Base-by-base conservation (phyloP, 2,888 invertebrate genomes). In the Tenthredo notha region DNA sequence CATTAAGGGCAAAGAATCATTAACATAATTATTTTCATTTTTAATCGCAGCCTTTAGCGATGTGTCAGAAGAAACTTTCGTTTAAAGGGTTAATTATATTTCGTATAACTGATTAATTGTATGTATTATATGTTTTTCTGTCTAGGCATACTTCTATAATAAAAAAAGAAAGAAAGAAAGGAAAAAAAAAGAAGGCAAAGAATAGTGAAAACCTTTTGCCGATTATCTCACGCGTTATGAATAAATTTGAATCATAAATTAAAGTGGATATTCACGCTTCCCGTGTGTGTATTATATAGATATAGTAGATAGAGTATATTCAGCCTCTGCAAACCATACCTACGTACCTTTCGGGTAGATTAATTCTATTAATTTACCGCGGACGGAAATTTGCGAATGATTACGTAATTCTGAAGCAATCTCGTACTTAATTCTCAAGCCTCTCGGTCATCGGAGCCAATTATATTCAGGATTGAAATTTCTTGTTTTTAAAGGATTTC, bases 211-310 rank as follows among this genome's bases (percentile, higher is more conserved):
- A 54, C n/a, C 33, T 61, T 25, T 33, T 67, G 67, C 67, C 67
- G 72, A 74, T 74, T 74, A 37, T 74, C 25, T 43, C 40, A 43
- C 43, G 21, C 72, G 72, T 43, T 74, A 21, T 21, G 72, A 74
- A 74, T 74, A 43, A 74, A 74, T 74, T 74, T 74, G 72, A 74
- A 74, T 74, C 43, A 74, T 74, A 74, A 74, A 74, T 74, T 43
- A 43, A 43, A 43, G 21, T 43, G 72, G 43, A 33, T 67, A 74
- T 74, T 74, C 72, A 74, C 70, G 18, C 37, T n/a, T 70, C 37
- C 29, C 33, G 25, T 25, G 10, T 12, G 21, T 9, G 4, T 61
- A 12, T 21, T 61, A 10, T 25, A 21, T 10, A 25, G 21, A 10
- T 25, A 61, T 61, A 9, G n/a, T 33, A 33, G 37, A 37, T 37